Conservation (phyloP, 1,140 invertebrate species). For the Lepidurus arcticus region DNA sequence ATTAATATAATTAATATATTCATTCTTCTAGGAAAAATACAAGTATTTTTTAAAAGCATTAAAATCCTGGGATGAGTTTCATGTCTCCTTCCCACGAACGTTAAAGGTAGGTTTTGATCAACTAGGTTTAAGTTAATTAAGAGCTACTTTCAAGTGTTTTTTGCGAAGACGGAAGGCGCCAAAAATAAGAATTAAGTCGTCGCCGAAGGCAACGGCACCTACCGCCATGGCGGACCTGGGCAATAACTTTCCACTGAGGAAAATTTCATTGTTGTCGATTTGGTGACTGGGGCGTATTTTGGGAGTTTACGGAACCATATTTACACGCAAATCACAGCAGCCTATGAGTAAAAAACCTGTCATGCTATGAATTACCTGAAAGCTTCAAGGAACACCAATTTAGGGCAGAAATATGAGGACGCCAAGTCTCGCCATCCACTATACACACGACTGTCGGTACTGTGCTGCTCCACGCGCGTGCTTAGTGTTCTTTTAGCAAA, state of each 20-base stretch:
- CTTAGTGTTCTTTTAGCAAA: neutral
- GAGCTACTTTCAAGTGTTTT: neutral
- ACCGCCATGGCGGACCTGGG: constrained; percentile 2
- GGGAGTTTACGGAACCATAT: neutral
- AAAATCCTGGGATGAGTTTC: too few species aligned
- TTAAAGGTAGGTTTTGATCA: neutral
- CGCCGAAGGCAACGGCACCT: constrained; percentile 20
- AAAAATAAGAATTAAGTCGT: neutral
- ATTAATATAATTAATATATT: too few species aligned
- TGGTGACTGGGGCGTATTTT: neutral
- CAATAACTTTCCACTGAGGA: neutral
- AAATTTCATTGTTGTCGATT: neutral
- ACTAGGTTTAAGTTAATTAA: neutral
- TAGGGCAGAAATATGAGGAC: neutral
- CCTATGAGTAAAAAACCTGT: neutral
- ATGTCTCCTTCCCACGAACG: too few species aligned
- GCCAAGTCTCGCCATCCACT: constrained; percentile 11
- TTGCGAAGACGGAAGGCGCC: neutral
- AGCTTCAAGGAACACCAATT: constrained; percentile 9
- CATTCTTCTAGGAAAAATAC: too few species aligned
- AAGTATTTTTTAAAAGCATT: too few species aligned
- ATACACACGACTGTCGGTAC: neutral
- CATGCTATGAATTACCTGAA: neutral
- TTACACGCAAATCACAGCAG: neutral
- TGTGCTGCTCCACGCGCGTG: constrained; percentile 5